These are phyloP conservation scores for Phylloscopus trochilus DNA, from an alignment of 2,113 vertebrate genomes.

Conservation along the genomic window DNA sequence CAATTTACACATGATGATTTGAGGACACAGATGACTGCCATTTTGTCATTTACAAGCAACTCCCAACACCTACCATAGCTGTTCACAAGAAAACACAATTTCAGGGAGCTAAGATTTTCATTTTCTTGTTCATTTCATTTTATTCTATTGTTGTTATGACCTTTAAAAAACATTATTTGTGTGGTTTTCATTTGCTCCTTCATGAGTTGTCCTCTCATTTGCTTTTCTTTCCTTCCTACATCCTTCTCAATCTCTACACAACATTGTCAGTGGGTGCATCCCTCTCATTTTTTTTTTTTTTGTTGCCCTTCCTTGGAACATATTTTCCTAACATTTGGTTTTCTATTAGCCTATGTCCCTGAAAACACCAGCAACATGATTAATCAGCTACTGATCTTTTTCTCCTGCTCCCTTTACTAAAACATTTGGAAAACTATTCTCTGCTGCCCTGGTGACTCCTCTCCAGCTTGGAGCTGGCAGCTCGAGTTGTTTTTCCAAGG, in stretches of 20 bases:
- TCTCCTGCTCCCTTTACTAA: neutral
- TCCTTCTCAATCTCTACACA: neutral
- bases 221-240: neutral
- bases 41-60: neutral
- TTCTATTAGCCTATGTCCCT: conserved; percentile 6
- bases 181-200: neutral
- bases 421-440: conserved; percentile 1
- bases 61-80: neutral
- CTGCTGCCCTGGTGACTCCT: neutral
- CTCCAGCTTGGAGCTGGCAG: neutral
- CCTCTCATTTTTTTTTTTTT: neutral
- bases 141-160: neutral
- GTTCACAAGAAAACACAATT: neutral
- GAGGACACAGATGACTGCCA: neutral
- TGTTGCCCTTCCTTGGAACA: conserved; percentile 8
- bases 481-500: neutral
- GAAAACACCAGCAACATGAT: conserved; percentile 19
- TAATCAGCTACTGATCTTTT: conserved; percentile 44
- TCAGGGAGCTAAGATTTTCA: neutral
- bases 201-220: neutral
- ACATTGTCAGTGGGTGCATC: neutral
- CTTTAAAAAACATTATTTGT: neutral
- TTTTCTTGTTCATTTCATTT: neutral
- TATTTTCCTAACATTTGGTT: conserved; percentile 42
- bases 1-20: neutral